Base-by-base conservation (phyloP, 2,888 invertebrate genomes). In the Agrypnus murinus region DNA sequence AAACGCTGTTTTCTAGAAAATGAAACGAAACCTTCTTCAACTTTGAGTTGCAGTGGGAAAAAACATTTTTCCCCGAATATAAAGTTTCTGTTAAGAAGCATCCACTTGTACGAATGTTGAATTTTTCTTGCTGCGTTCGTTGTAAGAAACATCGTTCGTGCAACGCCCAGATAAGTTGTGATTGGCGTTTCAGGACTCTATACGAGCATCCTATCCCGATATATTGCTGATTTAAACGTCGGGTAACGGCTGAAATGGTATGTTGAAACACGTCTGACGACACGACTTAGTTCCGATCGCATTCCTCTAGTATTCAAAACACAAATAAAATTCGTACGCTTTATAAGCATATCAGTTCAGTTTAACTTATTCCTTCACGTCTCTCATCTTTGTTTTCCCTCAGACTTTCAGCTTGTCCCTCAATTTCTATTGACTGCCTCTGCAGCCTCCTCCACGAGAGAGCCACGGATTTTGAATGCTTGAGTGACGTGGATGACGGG, bases 171-270 rank as follows among this genome's bases (percentile, higher is more conserved):
- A 71, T 72, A 72, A 64, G 72, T 72, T 66, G 69, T 72, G 70
- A 72, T 72, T 65, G 73, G 71, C 67, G 62, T 67, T 74, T 72
- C 55, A 63, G 25, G 62, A 71, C 62, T 67, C 68, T 63, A 67
- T 71, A 66, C 69, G 66, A 69, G 73, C 69, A 69, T 75, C 66
- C 60, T 68, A 62, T 63, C 57, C 64, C 65, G 67, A 70, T 72
- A 74, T 70, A 63, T 72, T 67, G 70, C 67, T 65, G 74, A 74
- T 72, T 73, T 69, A 73, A 73, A 73, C 69, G 53, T 59, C 62
- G 66, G 55, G 73, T 66, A 71, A 68, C 65, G 69, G 48, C 55
- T 69, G 46, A 67, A 73, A 75, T 68, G 38, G 69, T 64, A 69
- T 65, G 69, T 68, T 69, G 65, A 64, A 72, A 64, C 65, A 67